A percentile compares a stretch with the other conserved stretches of the same genome.
These are phyloP conservation scores for Anser cygnoides DNA, from an alignment of 2,113 vertebrate species.

Conservation along the genomic window DNA sequence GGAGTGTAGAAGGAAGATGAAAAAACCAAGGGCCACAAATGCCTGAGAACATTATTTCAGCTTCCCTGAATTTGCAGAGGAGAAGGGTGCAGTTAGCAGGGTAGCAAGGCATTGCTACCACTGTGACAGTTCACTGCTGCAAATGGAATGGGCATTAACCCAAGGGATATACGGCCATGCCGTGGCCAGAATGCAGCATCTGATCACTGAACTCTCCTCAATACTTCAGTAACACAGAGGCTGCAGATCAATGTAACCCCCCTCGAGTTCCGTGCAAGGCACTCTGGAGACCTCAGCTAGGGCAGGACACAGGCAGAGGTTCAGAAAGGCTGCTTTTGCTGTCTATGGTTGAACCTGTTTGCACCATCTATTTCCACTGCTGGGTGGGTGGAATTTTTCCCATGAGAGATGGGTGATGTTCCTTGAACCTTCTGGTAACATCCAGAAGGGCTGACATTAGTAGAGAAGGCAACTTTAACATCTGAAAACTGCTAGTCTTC, in stretches of 20 bases:
- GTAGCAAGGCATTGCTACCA: background rate
- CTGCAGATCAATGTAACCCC: background rate
- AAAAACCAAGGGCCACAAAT: background rate
- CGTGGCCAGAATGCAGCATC: background rate
- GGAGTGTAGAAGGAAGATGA: background rate
- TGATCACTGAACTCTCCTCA: no score
- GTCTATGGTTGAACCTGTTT: background rate
- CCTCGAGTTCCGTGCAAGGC: background rate
- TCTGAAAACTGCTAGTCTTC: background rate
- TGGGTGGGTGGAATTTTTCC: background rate
- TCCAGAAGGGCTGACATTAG: background rate
- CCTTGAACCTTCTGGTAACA: background rate
- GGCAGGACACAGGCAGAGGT: background rate
- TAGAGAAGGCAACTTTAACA: background rate
- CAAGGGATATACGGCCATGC: background rate
- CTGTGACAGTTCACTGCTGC: background rate
- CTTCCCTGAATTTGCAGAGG: background rate
- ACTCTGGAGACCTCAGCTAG: background rate
- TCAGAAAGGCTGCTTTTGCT: background rate
- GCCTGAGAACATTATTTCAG: background rate
- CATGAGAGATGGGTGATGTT: background rate
- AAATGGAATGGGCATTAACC: background rate
- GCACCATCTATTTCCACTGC: background rate
- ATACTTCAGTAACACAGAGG: background rate
- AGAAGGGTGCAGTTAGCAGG: background rate